Conservation (phyloP, 1,140 invertebrate genomes). For the Orchesella cincta region DNA sequence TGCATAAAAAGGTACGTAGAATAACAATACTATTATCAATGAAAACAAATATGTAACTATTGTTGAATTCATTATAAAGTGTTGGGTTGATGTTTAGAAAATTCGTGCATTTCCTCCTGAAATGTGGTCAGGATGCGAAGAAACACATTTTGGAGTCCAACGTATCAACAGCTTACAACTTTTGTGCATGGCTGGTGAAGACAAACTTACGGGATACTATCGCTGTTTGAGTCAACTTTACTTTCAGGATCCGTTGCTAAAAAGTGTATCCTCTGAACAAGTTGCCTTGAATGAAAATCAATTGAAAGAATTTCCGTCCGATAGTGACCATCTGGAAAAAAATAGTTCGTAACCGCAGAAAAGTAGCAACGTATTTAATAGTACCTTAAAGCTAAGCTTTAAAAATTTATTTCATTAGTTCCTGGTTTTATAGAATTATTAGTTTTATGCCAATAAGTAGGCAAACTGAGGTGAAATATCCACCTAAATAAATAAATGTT, state of each 20-base stretch:
- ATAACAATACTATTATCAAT: neutral
- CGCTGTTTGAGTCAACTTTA: constrained; percentile 1
- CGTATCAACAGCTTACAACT: constrained; percentile 36
- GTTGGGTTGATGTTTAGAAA: constrained; percentile 30
- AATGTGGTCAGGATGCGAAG: constrained; percentile 30
- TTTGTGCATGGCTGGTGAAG: constrained; percentile 31
- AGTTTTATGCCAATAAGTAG: too few relatives aligned
- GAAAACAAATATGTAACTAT: neutral
- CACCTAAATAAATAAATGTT: too few relatives aligned
- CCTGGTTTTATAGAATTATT: too few relatives aligned
- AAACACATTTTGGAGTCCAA: constrained; percentile 38
- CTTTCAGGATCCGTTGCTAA: neutral
- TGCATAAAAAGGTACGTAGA: constrained; percentile 34
- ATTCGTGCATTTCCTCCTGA: constrained; percentile 39
- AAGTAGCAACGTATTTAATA: too few relatives aligned
- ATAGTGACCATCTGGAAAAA: too few relatives aligned
- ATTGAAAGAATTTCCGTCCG: too few relatives aligned
- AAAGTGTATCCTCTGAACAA: too few relatives aligned
- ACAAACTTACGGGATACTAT: constrained; percentile 40
- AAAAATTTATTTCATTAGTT: too few relatives aligned
- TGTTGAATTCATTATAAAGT: neutral
- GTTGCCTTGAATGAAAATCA: too few relatives aligned
- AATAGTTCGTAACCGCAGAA: too few relatives aligned
- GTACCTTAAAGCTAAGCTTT: too few relatives aligned
- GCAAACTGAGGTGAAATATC: too few relatives aligned